A percentile compares a stretch with the other conserved stretches of the same genome.
phyloP scores from a whole-genome alignment of 2,888 invertebrate species.

The Lasioglossum zephyrum region DNA sequence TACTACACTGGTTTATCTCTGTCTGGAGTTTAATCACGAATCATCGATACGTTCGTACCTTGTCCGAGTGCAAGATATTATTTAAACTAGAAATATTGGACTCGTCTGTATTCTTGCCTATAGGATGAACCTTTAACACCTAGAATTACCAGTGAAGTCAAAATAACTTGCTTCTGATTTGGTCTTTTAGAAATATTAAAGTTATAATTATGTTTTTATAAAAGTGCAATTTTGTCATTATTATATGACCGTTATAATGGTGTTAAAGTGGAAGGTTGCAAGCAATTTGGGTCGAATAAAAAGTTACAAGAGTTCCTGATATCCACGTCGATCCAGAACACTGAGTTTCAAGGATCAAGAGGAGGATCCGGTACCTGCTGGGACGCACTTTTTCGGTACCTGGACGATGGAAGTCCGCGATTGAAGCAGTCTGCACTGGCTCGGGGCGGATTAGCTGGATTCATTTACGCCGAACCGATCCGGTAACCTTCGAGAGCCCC shows the following conservation, averaged over 20 bases:
- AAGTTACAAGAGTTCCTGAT: not conserved
- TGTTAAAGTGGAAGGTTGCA: not conserved
- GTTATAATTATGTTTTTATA: no score
- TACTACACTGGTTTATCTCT: not conserved
- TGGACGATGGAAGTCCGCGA: constrained; percentile 8
- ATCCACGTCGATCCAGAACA: not conserved
- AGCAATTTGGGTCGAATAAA: not conserved
- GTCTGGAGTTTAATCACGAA: not conserved
- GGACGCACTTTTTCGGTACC: constrained; percentile 15
- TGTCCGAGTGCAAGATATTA: not conserved
- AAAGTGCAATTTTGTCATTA: no score
- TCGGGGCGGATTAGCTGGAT: constrained; percentile 61
- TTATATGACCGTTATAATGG: no score
- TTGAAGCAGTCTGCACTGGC: constrained; percentile 39
- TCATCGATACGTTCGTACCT: not conserved
- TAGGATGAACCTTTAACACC: no score
- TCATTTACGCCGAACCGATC: constrained; percentile 65
- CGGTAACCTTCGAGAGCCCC: constrained; percentile 54
- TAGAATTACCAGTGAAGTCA: no score
- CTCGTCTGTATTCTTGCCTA: not conserved
- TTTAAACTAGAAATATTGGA: not conserved
- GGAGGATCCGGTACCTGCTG: not conserved
- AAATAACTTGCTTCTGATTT: no score
- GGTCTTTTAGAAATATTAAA: no score
- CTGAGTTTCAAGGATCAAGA: not conserved